These are phyloP conservation scores for Brachionus plicatilis DNA, from an alignment of 1,140 invertebrate species.

Conservation along the genomic window DNA sequence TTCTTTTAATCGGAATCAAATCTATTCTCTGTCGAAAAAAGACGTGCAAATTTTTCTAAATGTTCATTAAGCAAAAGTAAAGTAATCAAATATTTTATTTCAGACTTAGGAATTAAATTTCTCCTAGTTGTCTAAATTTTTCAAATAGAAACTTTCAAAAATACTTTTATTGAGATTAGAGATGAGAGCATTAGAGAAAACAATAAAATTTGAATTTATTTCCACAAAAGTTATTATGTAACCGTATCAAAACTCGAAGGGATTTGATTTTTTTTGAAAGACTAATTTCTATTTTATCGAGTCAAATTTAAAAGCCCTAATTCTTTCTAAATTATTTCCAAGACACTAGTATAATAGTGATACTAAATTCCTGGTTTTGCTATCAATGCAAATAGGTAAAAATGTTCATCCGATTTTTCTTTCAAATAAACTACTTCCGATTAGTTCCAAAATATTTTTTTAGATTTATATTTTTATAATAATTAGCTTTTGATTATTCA, in stretches of 20 bases:
- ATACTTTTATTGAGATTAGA: neutral
- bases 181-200: neutral
- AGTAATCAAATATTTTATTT: neutral
- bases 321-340: neutral
- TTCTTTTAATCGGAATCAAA: neutral
- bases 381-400: neutral
- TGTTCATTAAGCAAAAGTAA: neutral
- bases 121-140: neutral
- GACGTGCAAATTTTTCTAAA: neutral
- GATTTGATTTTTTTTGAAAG: neutral
- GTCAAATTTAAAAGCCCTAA: neutral
- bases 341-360: too few species aligned
- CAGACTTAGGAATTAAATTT: neutral
- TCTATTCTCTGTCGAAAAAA: neutral
- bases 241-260: neutral
- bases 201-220: neutral
- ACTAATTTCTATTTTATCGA: neutral
- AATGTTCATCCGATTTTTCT: neutral
- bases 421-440: neutral
- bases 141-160: neutral
- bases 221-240: neutral
- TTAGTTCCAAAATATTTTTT: neutral
- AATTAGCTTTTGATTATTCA: neutral
- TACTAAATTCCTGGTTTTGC: neutral
- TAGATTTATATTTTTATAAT: neutral